Base-by-base conservation (phyloP, 2,113 vertebrate species). In the Oryzias javanicus region DNA sequence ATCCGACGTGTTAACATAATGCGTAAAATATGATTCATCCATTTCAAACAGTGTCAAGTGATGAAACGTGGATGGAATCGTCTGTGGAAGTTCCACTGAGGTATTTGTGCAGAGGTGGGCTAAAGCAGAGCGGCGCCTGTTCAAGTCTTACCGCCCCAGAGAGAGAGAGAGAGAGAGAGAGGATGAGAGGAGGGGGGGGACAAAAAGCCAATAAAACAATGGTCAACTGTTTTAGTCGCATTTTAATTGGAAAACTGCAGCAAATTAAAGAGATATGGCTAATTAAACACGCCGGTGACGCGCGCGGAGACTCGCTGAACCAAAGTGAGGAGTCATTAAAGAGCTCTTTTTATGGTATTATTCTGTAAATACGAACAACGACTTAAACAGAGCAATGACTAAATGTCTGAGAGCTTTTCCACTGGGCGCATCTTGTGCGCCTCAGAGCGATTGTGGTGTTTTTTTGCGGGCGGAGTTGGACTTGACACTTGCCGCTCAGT, bases 401-500 rank as follows among this genome's bases (percentile, higher is more conserved):
- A 29, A 20, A 69, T 22, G 86, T 83, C 78, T 78, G 78, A 57
- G 12, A 52, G 72, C 71, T 67, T 76, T 83, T 86, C 85, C 82
- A 81, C 55, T 63, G 74, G 68, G 78, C 71, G 83, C 82, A 80
- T 84, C 74, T 72, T 77, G 81, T 79, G 79, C 49, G 82, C 64
- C 80, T 74, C 70, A 67, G 48, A 80, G 84, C 81, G 81, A 84
- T 86, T 42, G 83, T 83, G 83, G 84, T 35, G 35, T 50, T 58
- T 85, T 73, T 84, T 68, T 90, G 88, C 82, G 89, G 89, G 67
- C 76, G 79, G 84, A 89, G 90, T 84, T 91, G 88, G 81, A 84
- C 85, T 88, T 88, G 87, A 88, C 87, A 91, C 89, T 92, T 89
- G 90, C 90, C 86, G 87, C 87, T 76, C 85, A 82, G 74, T 89